Conservation (phyloP, 1,140 invertebrate species). For the Stegodyphus mimosarum region DNA sequence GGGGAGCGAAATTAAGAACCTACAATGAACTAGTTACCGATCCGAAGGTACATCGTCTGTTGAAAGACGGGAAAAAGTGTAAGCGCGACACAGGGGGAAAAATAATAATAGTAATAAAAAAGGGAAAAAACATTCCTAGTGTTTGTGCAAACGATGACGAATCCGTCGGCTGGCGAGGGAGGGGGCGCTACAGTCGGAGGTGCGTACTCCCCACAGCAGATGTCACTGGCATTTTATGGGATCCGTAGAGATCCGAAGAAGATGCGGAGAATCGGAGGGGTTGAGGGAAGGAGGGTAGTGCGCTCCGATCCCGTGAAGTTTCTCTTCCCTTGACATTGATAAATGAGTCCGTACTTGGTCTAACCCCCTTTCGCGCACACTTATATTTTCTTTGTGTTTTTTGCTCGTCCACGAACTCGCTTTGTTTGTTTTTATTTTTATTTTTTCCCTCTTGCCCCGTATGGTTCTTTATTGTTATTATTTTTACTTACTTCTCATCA, state of each 20-base stretch:
- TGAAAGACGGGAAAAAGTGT: background rate
- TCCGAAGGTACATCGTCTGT: background rate
- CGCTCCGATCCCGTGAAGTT: constrained; percentile 35
- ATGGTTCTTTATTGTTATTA: constrained; percentile 44
- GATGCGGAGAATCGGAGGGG: constrained; percentile 26
- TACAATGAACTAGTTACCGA: background rate
- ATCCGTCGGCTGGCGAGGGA: background rate
- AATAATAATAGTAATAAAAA: background rate
- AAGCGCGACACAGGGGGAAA: no score
- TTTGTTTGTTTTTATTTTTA: constrained; percentile 37
- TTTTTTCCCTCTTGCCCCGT: constrained; percentile 12
- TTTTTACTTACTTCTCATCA: constrained; percentile 57
- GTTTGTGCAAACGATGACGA: constrained; percentile 49
- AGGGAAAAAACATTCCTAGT: background rate
- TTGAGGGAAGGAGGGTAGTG: background rate
- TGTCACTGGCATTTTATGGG: constrained; percentile 60
- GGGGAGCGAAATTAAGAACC: no score
- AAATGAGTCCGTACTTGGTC: constrained; percentile 55
- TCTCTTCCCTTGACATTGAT: constrained; percentile 55
- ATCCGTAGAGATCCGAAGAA: constrained; percentile 40
- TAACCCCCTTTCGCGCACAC: constrained; percentile 52
- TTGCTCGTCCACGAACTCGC: constrained; percentile 7
- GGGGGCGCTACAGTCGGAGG: constrained; percentile 13
- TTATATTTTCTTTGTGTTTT: constrained; percentile 53
- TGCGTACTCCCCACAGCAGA: constrained; percentile 53